Conservation (phyloP, 92 coral and sea anemone genomes). For the Epizoanthus scotinus region DNA sequence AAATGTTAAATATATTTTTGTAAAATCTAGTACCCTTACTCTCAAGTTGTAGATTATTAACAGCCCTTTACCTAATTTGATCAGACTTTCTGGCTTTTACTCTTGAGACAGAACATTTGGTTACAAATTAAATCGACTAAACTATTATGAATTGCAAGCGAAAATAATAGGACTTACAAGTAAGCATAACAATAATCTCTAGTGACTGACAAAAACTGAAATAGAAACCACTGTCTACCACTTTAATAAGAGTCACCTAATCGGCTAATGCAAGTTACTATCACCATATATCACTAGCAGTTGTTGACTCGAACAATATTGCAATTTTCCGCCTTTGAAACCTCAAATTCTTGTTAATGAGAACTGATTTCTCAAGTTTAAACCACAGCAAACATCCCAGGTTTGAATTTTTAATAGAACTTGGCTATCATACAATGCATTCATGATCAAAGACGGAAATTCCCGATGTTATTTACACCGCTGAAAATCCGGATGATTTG, state of each 20-base stretch:
- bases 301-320: not conserved
- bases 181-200: too few species aligned
- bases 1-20: too few species aligned
- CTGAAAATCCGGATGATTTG: not conserved
- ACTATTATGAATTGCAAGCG: too few species aligned
- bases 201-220: not conserved
- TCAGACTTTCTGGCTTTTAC: too few species aligned
- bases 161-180: too few species aligned
- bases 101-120: too few species aligned
- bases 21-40: too few species aligned
- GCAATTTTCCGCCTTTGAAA: not conserved
- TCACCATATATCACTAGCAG: not conserved
- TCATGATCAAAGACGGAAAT: not conserved
- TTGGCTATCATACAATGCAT: not conserved
- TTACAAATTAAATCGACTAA: too few species aligned
- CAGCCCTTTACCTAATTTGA: too few species aligned
- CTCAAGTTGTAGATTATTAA: too few species aligned
- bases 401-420: conserved; percentile 35
- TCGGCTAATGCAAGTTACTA: too few species aligned
- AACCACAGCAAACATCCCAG: conserved; percentile 26
- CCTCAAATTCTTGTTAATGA: not conserved
- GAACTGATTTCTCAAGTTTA: conserved; percentile 25
- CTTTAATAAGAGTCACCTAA: not conserved
- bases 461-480: too few species aligned
- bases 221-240: not conserved